phyloP scores from a whole-genome alignment of 2,113 vertebrate species.

The Forbesichthys papilliferus region DNA sequence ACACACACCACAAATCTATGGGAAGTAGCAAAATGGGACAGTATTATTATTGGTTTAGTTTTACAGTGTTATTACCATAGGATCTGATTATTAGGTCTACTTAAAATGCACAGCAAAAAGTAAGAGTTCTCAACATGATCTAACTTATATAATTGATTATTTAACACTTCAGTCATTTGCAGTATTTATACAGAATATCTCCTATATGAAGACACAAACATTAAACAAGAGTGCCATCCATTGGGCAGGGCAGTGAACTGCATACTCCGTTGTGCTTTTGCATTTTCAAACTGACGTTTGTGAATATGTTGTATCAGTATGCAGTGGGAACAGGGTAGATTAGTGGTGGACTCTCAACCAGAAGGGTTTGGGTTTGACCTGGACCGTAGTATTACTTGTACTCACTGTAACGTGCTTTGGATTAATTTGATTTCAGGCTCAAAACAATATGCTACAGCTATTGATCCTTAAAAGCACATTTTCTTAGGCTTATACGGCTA shows the following conservation, averaged over 20 bases:
- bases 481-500: conserved; percentile 18
- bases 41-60: not conserved
- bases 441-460: not conserved
- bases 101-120: conserved; percentile 40
- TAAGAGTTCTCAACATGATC: conserved; percentile 5
- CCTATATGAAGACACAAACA: not conserved
- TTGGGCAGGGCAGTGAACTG: conserved; percentile 66
- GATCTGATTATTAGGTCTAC: conserved; percentile 20
- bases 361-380: too few species aligned
- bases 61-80: conserved; percentile 30
- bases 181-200: conserved; percentile 8
- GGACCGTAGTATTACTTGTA: too few species aligned
- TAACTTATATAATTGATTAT: not conserved
- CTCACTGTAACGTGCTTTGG: too few species aligned
- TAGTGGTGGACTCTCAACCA: too few species aligned
- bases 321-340: not conserved
- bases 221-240: conserved; percentile 50
- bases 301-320: conserved; percentile 6
- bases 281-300: not conserved
- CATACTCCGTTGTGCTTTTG: conserved; percentile 67
- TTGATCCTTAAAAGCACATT: conserved; percentile 2
- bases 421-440: too few species aligned
- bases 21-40: conserved; percentile 10
- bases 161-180: conserved; percentile 11
- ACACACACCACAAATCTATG: conserved; percentile 21